A percentile compares a stretch with the other conserved stretches of the same genome.
Conservation (phyloP, 2,797 vertebrate species). For the Gymnopithys bicolor region DNA sequence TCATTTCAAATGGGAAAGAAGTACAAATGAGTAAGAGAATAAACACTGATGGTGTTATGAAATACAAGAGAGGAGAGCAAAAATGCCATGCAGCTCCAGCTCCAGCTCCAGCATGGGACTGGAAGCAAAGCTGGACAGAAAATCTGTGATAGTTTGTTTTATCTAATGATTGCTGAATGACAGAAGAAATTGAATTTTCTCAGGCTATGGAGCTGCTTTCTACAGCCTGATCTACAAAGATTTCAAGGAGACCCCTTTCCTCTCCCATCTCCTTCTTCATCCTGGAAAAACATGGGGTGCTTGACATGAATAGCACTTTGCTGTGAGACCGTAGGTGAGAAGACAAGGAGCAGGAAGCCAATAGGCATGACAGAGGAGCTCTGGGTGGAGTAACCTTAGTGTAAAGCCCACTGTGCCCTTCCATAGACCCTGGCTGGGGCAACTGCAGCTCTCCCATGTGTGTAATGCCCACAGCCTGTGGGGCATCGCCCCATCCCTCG, state of each 20-base stretch:
- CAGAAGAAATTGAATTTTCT: background rate
- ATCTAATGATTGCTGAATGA: background rate
- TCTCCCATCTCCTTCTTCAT: background rate
- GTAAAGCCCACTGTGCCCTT: background rate
- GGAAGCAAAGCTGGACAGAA: background rate
- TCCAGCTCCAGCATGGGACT: background rate
- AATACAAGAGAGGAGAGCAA: background rate
- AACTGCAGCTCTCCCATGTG: background rate
- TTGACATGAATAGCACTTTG: fast-evolving
- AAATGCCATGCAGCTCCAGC: background rate
- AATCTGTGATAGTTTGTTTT: background rate
- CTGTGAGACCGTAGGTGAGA: background rate
- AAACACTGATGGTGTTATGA: slow-evolving; percentile 44
- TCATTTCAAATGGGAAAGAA: slow-evolving; percentile 46
- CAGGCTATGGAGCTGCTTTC: background rate
- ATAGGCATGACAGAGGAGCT: fast-evolving
- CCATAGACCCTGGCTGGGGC: background rate
- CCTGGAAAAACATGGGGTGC: background rate
- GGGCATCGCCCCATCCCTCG: background rate
- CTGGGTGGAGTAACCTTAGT: background rate
- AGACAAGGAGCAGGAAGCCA: background rate
- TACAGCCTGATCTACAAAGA: background rate
- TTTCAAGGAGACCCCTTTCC: background rate
- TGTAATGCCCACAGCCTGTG: fast-evolving
- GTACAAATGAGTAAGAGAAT: slow-evolving; percentile 53